Evolutionary conservation across 2,888 invertebrate species (phyloP), one percentile per base, ranked within the genome.

Genomic region (Strigamia crassipes): DNA sequence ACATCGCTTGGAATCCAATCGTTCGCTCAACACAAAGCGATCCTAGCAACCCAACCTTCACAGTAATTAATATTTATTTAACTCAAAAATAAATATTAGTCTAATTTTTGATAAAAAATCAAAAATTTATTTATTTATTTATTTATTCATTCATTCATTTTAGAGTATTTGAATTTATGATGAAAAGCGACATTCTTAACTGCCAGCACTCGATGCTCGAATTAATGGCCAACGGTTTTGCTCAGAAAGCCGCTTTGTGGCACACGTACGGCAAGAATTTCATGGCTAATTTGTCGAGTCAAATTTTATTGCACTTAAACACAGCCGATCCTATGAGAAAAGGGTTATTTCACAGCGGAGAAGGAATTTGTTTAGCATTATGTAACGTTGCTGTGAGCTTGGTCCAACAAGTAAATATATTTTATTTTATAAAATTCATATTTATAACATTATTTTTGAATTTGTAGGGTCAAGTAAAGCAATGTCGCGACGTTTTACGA

Each of bases 211-310:
- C 94, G 0, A 91, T 94, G 89, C 91, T 92, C 3, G 95, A 95
- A 85, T 89, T 96, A 81, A 92, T 94, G 83, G 92, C 94, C 84
- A 93, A 93, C 84, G 94, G 94, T 27, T 91, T 94, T 85, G 92
- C 94, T 0, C 93, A 95, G 88, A 93, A 94, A 84, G 92, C 95
- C 0, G 94, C 94, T 0, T 89, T 97, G 12, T 96, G 96, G 96
- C 91, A 93, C 15, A 91, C 94, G 82, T 96, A 96, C 87, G 97
- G 97, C 0, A 94, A 95, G 87, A 92, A 88, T 0, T 94, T 95
- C 87, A 93, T 96, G 91, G 92, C 94, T 0, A 93, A 93, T 0
- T 89, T 96, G 46, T 93, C 92, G 87, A 92, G 94, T 80, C 96
- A 96, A 87, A 88, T 95, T 15, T 88, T 96, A 56, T 89, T 96